A percentile compares a stretch with the other conserved stretches of the same genome.
Evolutionary conservation across 1,140 invertebrate species (phyloP).

Genomic region (Leucophenga varia): DNA sequence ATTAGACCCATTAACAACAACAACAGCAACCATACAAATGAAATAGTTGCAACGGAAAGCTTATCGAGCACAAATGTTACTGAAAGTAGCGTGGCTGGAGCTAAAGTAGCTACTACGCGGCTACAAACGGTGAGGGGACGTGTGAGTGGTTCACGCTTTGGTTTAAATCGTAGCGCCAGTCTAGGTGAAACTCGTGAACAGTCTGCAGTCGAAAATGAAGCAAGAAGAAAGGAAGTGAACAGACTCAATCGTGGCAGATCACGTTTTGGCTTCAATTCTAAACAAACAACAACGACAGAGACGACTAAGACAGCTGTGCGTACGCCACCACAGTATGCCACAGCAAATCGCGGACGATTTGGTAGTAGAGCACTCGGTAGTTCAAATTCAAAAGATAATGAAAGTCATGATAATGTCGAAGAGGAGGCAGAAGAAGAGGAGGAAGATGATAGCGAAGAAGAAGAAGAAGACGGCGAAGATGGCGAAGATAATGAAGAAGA

Average conservation of each 20-base stretch:
- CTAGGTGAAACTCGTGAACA: not conserved
- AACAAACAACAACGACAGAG: not conserved
- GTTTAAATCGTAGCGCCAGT: constrained; percentile 13
- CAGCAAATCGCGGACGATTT: constrained; percentile 6
- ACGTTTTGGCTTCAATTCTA: not conserved
- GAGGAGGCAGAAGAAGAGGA: not conserved
- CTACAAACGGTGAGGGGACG: not conserved
- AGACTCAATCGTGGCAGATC: not conserved
- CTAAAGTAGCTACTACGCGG: not conserved
- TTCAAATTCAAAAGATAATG: not conserved
- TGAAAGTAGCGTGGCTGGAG: not conserved
- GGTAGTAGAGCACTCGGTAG: not conserved
- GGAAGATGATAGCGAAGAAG: constrained; percentile 2
- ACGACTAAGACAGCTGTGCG: not conserved
- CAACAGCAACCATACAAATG: not conserved
- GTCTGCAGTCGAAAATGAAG: not conserved
- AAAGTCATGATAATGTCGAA: constrained; percentile 1
- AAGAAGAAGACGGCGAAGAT: constrained; percentile 20
- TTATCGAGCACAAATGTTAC: not conserved
- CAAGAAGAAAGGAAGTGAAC: not conserved
- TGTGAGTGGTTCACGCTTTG: constrained; percentile 2
- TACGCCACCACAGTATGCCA: not conserved
- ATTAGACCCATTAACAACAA: constrained; percentile 9
- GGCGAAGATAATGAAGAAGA: constrained; percentile 58
- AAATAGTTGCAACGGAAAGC: not conserved